Evolutionary conservation across 2,888 invertebrate genomes (phyloP), one percentile per base, ranked within the genome.

Genomic region (Polymixis lichenea): DNA sequence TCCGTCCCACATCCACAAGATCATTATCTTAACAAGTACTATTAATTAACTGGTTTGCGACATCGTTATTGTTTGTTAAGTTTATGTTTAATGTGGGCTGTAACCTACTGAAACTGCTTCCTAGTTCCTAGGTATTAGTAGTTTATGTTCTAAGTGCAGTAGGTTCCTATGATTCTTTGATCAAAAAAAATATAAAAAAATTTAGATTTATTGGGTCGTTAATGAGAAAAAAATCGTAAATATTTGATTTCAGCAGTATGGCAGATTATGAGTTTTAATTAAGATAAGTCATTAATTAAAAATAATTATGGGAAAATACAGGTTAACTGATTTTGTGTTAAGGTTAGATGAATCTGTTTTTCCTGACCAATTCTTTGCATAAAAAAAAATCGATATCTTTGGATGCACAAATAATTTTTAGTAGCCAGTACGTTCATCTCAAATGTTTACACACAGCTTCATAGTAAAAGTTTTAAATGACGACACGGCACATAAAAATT

Each of bases 121-220:
- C 89, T 89, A 84, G 85, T 89, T 89, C 84, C 85, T 86, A 85
- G 74, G 51, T 75, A 78, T 66, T 83, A 67, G 32, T 49, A 17
- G 38, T 43, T 56, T 78, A 53, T 65, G 25, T 62, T 53, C 66
- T 60, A 55, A 9, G 32, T 51, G 19, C 3, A 17, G 17, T 38
- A 56, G 2, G 28, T 73, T 19, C n/a, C n/a, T n/a, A n/a, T n/a
- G n/a, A n/a, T n/a, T n/a, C n/a, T n/a, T n/a, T n/a, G n/a, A n/a
- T n/a, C n/a, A n/a, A n/a, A n/a, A n/a, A n/a, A n/a, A n/a, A n/a
- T n/a, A n/a, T n/a, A n/a, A n/a, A n/a, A n/a, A n/a, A n/a, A n/a
- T n/a, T n/a, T n/a, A n/a, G n/a, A n/a, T n/a, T 65, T 49, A 64
- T 49, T 17, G 25, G 28, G 65, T 13, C 17, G 28, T 46, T 46